phyloP scores from a whole-genome alignment of 1,140 invertebrate species.

The Drosophila biarmipes region DNA sequence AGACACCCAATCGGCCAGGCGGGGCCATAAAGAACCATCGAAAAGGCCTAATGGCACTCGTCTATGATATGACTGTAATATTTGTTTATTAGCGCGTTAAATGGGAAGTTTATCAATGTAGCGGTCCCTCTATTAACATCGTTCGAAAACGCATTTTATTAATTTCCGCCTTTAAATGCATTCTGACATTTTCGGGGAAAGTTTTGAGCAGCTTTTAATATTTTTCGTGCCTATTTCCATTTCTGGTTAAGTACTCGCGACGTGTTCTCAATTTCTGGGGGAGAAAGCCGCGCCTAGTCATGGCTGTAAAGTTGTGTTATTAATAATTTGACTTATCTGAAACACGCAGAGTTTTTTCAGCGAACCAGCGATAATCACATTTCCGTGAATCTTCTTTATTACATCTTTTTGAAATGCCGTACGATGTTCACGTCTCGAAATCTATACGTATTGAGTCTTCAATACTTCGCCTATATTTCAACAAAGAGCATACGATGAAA shows the following conservation, averaged over 20 bases:
- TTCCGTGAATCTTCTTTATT: too few species aligned
- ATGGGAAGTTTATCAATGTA: constrained; percentile 68
- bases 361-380: too few species aligned
- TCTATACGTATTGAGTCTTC: too few species aligned
- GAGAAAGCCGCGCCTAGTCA: constrained; percentile 16
- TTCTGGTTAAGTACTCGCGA: constrained; percentile 23
- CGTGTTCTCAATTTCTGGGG: constrained; percentile 5
- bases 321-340: not conserved
- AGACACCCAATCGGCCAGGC: not conserved
- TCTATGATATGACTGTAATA: constrained; percentile 53
- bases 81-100: constrained; percentile 65
- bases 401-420: too few species aligned
- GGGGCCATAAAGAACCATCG: constrained; percentile 52
- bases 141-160: constrained; percentile 65
- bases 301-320: not conserved
- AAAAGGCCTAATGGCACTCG: constrained; percentile 45
- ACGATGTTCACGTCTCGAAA: too few species aligned
- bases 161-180: constrained; percentile 44
- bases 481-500: too few species aligned
- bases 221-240: constrained; percentile 5
- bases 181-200: constrained; percentile 28
- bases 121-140: constrained; percentile 48
- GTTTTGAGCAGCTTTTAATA: constrained; percentile 16
- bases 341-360: too few species aligned
- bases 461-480: too few species aligned